Percentiles rank a stretch among this genome's conserved stretches.
Conservation (phyloP, 2,888 invertebrate species). For the Eurytoma californica region DNA sequence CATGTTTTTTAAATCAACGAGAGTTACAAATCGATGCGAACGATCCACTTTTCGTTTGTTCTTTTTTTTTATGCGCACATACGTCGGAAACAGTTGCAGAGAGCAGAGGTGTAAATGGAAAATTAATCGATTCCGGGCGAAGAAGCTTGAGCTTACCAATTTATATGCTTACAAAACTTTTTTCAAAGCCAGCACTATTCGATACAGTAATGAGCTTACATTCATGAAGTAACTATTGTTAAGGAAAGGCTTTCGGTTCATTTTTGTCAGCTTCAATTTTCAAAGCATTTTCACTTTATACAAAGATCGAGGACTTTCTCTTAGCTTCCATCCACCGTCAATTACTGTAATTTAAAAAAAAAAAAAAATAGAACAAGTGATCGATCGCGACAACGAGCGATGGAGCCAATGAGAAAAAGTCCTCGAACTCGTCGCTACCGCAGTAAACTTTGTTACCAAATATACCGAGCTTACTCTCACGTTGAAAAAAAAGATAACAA, state of each 20-base stretch:
- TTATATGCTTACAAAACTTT: conserved; percentile 38
- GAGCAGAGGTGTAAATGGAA: conserved; percentile 8
- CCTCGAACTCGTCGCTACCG: background rate
- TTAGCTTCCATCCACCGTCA: no score
- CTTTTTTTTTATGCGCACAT: background rate
- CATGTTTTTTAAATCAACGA: conserved; percentile 28
- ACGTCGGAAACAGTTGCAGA: conserved; percentile 15
- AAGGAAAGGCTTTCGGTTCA: conserved; percentile 24
- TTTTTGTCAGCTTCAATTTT: conserved; percentile 10
- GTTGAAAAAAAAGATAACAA: background rate
- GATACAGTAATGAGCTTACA: conserved; percentile 42
- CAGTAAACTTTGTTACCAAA: background rate
- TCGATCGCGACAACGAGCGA: background rate
- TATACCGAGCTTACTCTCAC: conserved; percentile 7
- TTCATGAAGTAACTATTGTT: conserved; percentile 3
- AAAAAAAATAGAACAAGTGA: no score
- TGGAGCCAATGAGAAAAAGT: background rate
- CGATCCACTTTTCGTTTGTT: conserved; percentile 60
- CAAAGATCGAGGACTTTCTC: conserved; percentile 15
- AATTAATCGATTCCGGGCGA: background rate
- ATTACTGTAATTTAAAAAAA: no score
- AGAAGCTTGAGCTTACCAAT: conserved; percentile 42
- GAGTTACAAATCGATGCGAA: conserved; percentile 43
- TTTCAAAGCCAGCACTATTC: conserved; percentile 31
- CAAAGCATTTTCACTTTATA: conserved; percentile 7